Conservation (phyloP, 2,888 invertebrate species). For the Adela reaumurella region DNA sequence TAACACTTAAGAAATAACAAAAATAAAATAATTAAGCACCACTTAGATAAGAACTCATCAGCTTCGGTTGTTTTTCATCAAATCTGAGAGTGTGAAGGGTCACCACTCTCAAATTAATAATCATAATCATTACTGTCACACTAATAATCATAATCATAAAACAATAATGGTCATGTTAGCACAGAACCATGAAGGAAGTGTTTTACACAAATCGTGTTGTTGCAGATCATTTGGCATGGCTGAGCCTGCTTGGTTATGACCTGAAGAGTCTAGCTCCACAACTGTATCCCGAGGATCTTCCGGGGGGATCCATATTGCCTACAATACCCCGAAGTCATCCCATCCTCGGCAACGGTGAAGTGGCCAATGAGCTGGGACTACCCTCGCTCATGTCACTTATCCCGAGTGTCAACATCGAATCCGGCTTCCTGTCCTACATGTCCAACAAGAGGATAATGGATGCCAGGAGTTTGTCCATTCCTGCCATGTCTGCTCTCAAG, state of each 20-base stretch:
- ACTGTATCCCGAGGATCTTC: constrained; percentile 68
- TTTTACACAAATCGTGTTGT: no score
- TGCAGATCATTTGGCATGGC: constrained; percentile 83
- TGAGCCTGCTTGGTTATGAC: constrained; percentile 80
- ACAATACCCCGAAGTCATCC: constrained; percentile 56
- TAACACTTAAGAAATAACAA: no score
- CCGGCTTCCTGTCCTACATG: constrained; percentile 80
- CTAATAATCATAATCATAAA: no score
- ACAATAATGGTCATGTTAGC: no score
- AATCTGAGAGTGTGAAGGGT: no score
- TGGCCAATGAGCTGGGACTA: constrained; percentile 48
- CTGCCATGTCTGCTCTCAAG: constrained; percentile 76
- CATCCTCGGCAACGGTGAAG: constrained; percentile 54
- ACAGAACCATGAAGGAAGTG: no score
- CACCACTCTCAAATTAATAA: no score
- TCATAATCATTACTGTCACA: no score
- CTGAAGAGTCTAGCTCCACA: constrained; percentile 84
- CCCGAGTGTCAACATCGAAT: constrained; percentile 71
- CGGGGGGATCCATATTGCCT: constrained; percentile 64
- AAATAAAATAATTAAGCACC: no score
- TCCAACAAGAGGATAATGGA: constrained; percentile 75
- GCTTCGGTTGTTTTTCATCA: no score
- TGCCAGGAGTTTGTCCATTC: constrained; percentile 71
- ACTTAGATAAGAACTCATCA: no score
- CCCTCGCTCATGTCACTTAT: constrained; percentile 63